Evolutionary conservation across 2,888 invertebrate species (phyloP), one percentile per base, ranked within the genome.

Genomic region (Dendrolimus houi): DNA sequence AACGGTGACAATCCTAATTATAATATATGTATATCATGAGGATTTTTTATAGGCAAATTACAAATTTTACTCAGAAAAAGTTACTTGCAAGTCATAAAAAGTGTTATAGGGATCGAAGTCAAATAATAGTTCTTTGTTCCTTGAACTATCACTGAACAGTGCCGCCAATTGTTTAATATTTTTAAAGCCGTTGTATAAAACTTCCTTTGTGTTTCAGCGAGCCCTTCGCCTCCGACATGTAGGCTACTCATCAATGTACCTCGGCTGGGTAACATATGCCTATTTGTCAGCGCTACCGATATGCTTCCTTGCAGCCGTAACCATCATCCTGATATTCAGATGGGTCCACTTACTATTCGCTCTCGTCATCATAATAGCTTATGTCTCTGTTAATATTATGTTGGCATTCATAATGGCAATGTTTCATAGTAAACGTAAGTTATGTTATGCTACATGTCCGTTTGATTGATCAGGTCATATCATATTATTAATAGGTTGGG

Each of bases 321-420:
- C 83, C 0, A 73, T 88, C 29, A 84, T 83, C 59, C 72, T 85
- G 52, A 80, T 86, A 61, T 88, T 87, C 73, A 69, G 88, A 12
- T 88, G 88, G 88, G 83, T 88, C 62, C 80, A 86, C 56, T 62
- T 87, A 13, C n/a, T 84, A 2, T 70, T 69, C 56, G 78, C 81
- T 0, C 60, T 87, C 40, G 54, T 82, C 53, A 70, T 83, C 9
- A 59, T 87, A 53, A 62, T 84, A 1, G 70, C 74, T 0, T 88
- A 87, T 62, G 61, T 75, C n/a, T 73, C 79, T 0, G 78, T 87
- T 7, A 84, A 85, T 79, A 72, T 81, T 14, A 80, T 85, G 79
- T 59, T 81, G 0, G 80, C 85, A 0, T 59, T 87, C n/a, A 77
- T 87, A 42, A 81, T 85, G 79, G 78, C 79, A 8, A 83, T 87